Conservation (phyloP, 2,888 invertebrate genomes). For the Leptopilina drosophilae region DNA sequence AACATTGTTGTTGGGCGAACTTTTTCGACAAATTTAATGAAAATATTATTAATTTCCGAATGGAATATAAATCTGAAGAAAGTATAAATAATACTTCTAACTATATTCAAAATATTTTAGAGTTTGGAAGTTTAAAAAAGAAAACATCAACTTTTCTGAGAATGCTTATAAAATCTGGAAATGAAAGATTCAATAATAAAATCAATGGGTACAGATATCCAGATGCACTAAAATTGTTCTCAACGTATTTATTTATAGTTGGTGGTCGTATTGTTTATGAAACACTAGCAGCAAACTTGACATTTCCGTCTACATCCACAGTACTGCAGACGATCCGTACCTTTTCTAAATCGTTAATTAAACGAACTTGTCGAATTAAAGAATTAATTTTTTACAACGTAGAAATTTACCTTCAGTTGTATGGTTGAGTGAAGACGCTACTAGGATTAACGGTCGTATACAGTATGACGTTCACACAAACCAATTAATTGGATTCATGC, state of each 20-base stretch:
- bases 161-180: neutral
- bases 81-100: neutral
- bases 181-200: constrained; percentile 1
- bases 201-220: constrained; percentile 42
- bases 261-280: constrained; percentile 56
- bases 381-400: constrained; percentile 53
- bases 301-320: constrained; percentile 51
- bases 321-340: constrained; percentile 48
- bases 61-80: neutral
- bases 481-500: constrained; percentile 53
- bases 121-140: neutral
- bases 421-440: constrained; percentile 59
- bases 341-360: constrained; percentile 46
- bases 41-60: neutral
- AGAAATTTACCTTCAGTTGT: constrained; percentile 52
- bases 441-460: constrained; percentile 52
- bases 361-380: constrained; percentile 52
- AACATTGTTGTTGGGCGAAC: neutral
- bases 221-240: constrained; percentile 43
- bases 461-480: constrained; percentile 53
- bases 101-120: neutral
- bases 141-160: neutral
- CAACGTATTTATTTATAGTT: constrained; percentile 49
- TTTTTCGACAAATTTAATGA: neutral
- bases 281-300: constrained; percentile 54